These are phyloP conservation scores for Thalassoma bifasciatum DNA, from an alignment of 2,113 vertebrate genomes.

Conservation along the genomic window DNA sequence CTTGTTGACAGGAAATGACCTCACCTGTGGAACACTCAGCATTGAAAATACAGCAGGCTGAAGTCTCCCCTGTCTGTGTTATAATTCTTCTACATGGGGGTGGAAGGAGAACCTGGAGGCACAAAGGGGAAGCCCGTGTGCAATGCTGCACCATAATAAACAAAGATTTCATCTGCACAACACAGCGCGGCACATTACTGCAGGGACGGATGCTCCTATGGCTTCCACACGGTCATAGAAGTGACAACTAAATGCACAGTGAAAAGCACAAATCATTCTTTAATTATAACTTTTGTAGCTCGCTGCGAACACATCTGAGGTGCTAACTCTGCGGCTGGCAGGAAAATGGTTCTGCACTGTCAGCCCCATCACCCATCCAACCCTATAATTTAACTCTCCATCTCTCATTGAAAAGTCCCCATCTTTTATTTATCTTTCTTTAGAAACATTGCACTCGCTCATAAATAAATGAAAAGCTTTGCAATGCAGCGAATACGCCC, in stretches of 20 bases:
- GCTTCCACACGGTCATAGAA: conserved; percentile 34
- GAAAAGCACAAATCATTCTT: conserved; percentile 72
- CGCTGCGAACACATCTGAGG: not conserved
- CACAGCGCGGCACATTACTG: too few relatives aligned
- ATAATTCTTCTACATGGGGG: not conserved
- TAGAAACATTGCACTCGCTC: conserved; percentile 19
- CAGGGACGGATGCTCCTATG: too few relatives aligned
- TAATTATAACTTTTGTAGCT: conserved; percentile 64
- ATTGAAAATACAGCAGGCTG: not conserved
- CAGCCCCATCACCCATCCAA: conserved; percentile 12
- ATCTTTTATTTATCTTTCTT: not conserved
- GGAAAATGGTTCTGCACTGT: conserved; percentile 37
- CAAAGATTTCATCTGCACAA: too few relatives aligned
- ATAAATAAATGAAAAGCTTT: conserved; percentile 68
- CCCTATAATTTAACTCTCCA: conserved; percentile 29
- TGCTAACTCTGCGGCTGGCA: conserved; percentile 29
- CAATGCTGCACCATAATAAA: not conserved
- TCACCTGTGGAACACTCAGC: conserved; percentile 11
- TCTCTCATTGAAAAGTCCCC: not conserved
- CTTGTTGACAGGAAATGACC: conserved; percentile 37
- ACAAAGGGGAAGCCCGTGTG: not conserved
- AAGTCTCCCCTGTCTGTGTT: not conserved
- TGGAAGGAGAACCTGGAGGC: too few relatives aligned
- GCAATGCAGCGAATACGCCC: conserved; percentile 53
- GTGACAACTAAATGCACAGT: conserved; percentile 51